Conservation (phyloP, 2,888 invertebrate genomes). For the Dichetophora obliterata region DNA sequence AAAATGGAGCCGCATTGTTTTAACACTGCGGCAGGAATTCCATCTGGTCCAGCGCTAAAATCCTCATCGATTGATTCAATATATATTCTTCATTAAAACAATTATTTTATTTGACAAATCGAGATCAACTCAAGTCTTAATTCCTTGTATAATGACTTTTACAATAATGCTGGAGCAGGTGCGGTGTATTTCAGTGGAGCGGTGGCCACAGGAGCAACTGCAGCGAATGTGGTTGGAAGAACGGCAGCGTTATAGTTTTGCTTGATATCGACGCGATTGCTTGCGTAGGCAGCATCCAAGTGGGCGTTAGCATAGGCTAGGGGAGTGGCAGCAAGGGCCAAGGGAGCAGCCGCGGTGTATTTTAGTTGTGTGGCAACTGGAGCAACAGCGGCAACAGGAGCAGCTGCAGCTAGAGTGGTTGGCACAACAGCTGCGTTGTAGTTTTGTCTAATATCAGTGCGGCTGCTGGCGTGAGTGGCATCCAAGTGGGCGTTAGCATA, state of each 20-base stretch:
- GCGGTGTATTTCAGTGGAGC: conserved; percentile 33
- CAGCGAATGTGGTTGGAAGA: conserved; percentile 37
- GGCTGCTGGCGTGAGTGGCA: conserved; percentile 42
- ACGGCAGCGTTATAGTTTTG: conserved; percentile 46
- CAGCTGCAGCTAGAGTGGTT: conserved; percentile 40
- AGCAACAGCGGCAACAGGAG: conserved; percentile 39
- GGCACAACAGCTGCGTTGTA: conserved; percentile 42
- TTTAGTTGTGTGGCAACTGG: conserved; percentile 36
- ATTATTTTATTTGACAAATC: too few relatives aligned
- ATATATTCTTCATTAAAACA: background rate
- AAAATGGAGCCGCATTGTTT: too few relatives aligned
- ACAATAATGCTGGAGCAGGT: conserved; percentile 19
- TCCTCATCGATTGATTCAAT: too few relatives aligned
- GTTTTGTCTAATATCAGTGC: conserved; percentile 44
- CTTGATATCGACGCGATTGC: conserved; percentile 40
- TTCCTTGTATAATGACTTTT: background rate
- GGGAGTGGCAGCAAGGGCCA: conserved; percentile 43
- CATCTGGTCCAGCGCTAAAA: too few relatives aligned
- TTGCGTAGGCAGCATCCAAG: conserved; percentile 43
- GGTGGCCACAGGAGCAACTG: conserved; percentile 34
- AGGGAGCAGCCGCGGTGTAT: conserved; percentile 44
- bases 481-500: conserved; percentile 43
- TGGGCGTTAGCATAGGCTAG: conserved; percentile 43
- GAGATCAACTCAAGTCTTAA: too few relatives aligned
- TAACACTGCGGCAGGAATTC: too few relatives aligned